Percentiles rank a stretch among this genome's conserved stretches.
Evolutionary conservation across 1,140 invertebrate species (phyloP).

Genomic region (Hyles euphorbiae): DNA sequence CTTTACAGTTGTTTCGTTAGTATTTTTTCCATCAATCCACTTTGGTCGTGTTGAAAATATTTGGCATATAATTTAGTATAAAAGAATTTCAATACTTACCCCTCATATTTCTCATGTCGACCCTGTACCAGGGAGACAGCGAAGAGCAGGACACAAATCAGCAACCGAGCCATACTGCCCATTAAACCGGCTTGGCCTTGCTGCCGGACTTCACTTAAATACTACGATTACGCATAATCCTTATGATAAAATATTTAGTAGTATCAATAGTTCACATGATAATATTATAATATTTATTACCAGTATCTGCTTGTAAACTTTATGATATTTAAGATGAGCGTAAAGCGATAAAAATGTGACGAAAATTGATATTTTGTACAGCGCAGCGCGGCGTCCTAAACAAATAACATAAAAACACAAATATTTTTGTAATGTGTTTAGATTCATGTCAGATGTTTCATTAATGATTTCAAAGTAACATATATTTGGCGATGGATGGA

Average conservation of each 20-base stretch:
- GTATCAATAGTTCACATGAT: constrained; percentile 10
- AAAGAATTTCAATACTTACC: constrained; percentile 31
- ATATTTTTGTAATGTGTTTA: too few species aligned
- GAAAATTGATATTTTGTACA: too few species aligned
- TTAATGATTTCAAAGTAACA: too few species aligned
- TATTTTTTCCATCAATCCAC: too few species aligned
- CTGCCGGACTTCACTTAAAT: constrained; percentile 6
- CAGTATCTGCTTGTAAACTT: constrained; percentile 3
- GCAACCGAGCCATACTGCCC: constrained; percentile 37
- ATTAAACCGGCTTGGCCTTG: constrained; percentile 13
- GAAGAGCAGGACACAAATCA: constrained; percentile 37
- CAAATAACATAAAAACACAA: neutral
- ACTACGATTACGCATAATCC: constrained; percentile 25
- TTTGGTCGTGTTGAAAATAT: too few species aligned
- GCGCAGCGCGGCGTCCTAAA: neutral
- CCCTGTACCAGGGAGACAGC: constrained; percentile 29
- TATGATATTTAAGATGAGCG: too few species aligned
- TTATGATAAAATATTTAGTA: constrained; percentile 9
- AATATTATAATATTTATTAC: constrained; percentile 8
- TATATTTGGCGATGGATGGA: too few species aligned
- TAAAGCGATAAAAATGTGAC: too few species aligned
- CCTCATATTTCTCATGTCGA: constrained; percentile 62
- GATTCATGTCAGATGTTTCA: too few species aligned
- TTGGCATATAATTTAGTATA: too few species aligned
- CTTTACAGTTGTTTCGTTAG: too few species aligned